phyloP scores from a whole-genome alignment of 2,797 vertebrate genomes.

The Halcyon chelicuti region DNA sequence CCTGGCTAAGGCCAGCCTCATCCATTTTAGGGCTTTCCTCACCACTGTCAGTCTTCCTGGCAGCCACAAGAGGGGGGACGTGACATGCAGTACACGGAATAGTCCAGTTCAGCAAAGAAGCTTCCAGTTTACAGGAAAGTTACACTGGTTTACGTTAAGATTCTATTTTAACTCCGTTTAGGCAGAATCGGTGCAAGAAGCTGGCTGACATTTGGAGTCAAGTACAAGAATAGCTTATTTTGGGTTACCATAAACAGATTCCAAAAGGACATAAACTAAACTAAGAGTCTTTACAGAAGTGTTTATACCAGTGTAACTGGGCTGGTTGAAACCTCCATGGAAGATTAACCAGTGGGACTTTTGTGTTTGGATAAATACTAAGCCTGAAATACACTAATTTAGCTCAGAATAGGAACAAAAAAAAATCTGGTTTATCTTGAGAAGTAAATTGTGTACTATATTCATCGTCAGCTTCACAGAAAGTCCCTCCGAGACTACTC shows the following conservation, averaged over 20 bases:
- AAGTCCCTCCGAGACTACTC: neutral
- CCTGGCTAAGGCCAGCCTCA: neutral
- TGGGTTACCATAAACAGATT: conserved; percentile 52
- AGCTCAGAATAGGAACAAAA: neutral
- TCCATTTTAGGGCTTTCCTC: neutral
- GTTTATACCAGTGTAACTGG: conserved; percentile 9
- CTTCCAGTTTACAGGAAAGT: neutral
- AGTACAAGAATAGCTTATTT: conserved; percentile 12
- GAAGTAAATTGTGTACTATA: conserved; percentile 3
- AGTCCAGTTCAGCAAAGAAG: neutral
- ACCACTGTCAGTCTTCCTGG: neutral
- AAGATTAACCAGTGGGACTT: conserved; percentile 2
- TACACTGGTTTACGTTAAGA: neutral
- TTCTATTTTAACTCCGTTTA: conserved; percentile 1
- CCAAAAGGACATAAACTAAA: conserved; percentile 29
- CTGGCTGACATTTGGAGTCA: conserved; percentile 36
- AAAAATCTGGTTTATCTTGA: conserved; percentile 2
- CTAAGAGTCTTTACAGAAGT: neutral
- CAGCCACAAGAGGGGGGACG: conserved; percentile 59
- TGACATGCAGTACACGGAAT: neutral
- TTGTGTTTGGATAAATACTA: conserved; percentile 38
- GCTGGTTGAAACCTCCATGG: neutral
- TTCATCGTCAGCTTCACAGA: neutral
- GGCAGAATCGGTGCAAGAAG: conserved; percentile 12
- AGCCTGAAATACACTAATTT: neutral